A percentile compares a stretch with the other conserved stretches of the same genome.
phyloP scores from a whole-genome alignment of 2,888 invertebrate genomes.

The Dolichomitus sp. region DNA sequence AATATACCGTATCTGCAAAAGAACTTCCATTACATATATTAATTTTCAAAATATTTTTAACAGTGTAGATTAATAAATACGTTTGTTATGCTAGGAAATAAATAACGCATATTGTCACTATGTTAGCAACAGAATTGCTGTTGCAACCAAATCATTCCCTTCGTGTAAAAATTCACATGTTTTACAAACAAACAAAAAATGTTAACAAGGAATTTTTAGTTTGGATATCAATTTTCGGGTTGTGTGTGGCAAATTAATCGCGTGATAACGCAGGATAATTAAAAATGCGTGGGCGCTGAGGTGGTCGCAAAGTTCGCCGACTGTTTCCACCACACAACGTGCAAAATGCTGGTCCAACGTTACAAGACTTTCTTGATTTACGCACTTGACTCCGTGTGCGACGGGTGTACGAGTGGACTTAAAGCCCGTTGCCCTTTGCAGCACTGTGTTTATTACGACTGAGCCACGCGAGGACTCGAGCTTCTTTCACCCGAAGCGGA shows the following conservation, averaged over 20 bases:
- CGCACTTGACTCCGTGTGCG: conserved; percentile 63
- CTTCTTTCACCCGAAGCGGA: conserved; percentile 31
- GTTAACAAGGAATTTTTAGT: conserved; percentile 4
- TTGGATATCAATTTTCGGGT: conserved; percentile 5
- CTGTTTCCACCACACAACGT: neutral
- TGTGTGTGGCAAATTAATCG: conserved; percentile 64
- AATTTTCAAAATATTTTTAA: no score
- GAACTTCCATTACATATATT: no score
- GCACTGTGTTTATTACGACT: conserved; percentile 51
- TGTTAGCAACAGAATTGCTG: no score
- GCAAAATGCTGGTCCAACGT: conserved; percentile 1
- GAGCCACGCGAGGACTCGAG: conserved; percentile 37
- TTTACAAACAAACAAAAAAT: neutral
- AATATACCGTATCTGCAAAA: no score
- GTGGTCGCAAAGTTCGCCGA: conserved; percentile 26
- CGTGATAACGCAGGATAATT: conserved; percentile 69
- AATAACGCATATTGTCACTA: no score
- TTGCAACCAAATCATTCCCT: no score
- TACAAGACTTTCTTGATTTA: conserved; percentile 67
- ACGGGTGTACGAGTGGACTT: conserved; percentile 41
- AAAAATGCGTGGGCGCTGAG: conserved; percentile 63
- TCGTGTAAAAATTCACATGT: neutral
- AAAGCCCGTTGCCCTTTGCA: conserved; percentile 56
- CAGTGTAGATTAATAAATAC: no score
- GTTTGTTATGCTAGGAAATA: no score